A percentile compares a stretch with the other conserved stretches of the same genome.
phyloP scores from a whole-genome alignment of 2,888 invertebrate species.

The Amphipyra berbera region DNA sequence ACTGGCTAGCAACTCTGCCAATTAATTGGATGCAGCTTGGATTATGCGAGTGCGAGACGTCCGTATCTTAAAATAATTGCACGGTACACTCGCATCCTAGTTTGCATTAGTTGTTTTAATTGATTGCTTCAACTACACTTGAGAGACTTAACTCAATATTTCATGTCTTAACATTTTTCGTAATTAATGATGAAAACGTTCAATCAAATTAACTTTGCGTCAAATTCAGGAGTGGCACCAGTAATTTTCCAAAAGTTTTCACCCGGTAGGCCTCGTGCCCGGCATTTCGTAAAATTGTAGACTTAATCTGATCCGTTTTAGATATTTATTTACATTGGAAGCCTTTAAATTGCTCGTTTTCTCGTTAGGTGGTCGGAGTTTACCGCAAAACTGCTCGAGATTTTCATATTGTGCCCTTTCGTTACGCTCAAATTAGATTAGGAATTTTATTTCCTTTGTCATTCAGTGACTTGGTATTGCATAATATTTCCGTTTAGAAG shows the following conservation, averaged over 20 bases:
- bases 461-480: slow-evolving; percentile 7
- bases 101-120: slow-evolving; percentile 30
- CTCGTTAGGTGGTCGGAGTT: slow-evolving; percentile 40
- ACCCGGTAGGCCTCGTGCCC: slow-evolving; percentile 49
- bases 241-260: slow-evolving; percentile 64
- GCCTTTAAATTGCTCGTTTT: slow-evolving; percentile 52
- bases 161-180: slow-evolving; percentile 14
- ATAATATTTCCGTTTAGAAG: slow-evolving; percentile 4
- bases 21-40: slow-evolving; percentile 48
- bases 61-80: slow-evolving; percentile 57
- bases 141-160: slow-evolving; percentile 16
- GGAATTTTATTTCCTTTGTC: slow-evolving; percentile 17
- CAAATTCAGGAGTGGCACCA: slow-evolving; percentile 59
- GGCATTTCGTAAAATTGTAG: slow-evolving; percentile 57
- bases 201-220: slow-evolving; percentile 60
- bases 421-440: slow-evolving; percentile 18
- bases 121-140: slow-evolving; percentile 18
- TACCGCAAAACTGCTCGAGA: slow-evolving; percentile 25
- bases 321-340: slow-evolving; percentile 61
- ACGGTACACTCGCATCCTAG: slow-evolving; percentile 35
- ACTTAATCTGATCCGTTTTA: slow-evolving; percentile 61
- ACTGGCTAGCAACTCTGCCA: slow-evolving; percentile 46
- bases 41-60: slow-evolving; percentile 35
- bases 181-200: slow-evolving; percentile 57
- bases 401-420: slow-evolving; percentile 27